A percentile compares a stretch with the other conserved stretches of the same genome.
phyloP scores from a whole-genome alignment of 2,113 vertebrate species.

The Semnornis frantzii region DNA sequence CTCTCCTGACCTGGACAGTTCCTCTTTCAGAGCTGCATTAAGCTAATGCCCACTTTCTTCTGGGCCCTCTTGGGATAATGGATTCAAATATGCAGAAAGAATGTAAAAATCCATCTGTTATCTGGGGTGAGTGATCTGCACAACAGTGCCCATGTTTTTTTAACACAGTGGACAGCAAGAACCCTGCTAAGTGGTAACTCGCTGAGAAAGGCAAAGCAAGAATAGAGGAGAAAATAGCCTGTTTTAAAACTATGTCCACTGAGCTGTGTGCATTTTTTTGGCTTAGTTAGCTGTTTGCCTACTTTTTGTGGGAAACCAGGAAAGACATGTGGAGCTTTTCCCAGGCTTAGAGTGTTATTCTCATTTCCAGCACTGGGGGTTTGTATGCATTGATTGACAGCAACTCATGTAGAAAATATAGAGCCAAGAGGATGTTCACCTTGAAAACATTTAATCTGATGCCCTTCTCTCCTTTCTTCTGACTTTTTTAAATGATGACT shows the following conservation, averaged over 20 bases:
- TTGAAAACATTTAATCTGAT: conserved; percentile 29
- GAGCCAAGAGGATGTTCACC: conserved; percentile 45
- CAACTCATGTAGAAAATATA: not conserved
- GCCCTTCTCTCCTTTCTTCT: not conserved
- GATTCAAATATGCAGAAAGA: conserved; percentile 66
- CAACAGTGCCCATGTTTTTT: not conserved
- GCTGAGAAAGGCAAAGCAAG: conserved; percentile 11
- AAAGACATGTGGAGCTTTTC: conserved; percentile 8
- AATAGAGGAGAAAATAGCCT: conserved; percentile 2
- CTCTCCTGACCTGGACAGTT: conserved; percentile 27
- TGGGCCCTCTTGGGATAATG: conserved; percentile 36
- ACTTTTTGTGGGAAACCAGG: conserved; percentile 32
- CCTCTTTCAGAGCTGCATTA: conserved; percentile 55
- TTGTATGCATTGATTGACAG: not conserved
- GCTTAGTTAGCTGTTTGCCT: conserved; percentile 35
- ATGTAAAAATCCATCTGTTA: conserved; percentile 60
- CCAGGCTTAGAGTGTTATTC: not conserved
- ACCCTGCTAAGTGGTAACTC: not conserved
- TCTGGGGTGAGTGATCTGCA: conserved; percentile 18
- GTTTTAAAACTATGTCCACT: not conserved
- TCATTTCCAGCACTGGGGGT: conserved; percentile 23
- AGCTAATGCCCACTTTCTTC: conserved; percentile 58
- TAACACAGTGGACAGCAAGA: not conserved
- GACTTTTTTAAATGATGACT: not conserved
- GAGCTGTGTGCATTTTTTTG: conserved; percentile 26